Evolutionary conservation across 2,888 invertebrate genomes (phyloP).

Genomic region (Dasypogon diadema): DNA sequence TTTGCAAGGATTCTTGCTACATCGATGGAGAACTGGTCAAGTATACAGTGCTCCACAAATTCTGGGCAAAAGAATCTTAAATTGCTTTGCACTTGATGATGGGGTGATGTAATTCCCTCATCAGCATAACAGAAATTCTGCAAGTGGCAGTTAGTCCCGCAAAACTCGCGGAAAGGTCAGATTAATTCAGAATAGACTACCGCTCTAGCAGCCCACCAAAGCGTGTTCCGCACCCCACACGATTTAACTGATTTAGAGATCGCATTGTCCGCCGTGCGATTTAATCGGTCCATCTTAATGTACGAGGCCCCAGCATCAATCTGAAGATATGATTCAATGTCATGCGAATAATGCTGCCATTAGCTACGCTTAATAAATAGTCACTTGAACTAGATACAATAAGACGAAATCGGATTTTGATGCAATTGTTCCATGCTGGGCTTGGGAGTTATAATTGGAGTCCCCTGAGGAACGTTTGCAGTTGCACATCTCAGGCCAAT

Average conservation of each 20-base stretch:
- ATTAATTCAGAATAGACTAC: conserved; percentile 30
- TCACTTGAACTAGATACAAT: conserved; percentile 4
- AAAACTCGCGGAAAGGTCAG: conserved; percentile 45
- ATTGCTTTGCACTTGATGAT: not conserved
- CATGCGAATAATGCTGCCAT: conserved; percentile 11
- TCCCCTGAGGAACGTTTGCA: not conserved
- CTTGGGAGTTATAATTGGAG: too few relatives aligned
- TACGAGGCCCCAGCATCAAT: conserved; percentile 4
- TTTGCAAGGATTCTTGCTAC: not conserved
- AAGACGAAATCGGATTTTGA: conserved; percentile 12
- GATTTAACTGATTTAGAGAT: conserved; percentile 33
- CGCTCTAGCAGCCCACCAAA: not conserved
- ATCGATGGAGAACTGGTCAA: not conserved
- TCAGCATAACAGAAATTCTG: not conserved
- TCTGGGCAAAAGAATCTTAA: too few relatives aligned
- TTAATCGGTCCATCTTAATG: not conserved
- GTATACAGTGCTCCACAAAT: too few relatives aligned
- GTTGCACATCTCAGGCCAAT: conserved; percentile 32
- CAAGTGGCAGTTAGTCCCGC: not conserved
- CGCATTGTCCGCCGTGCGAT: conserved; percentile 2
- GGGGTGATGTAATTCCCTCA: not conserved
- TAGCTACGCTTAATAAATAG: not conserved
- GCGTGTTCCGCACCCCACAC: conserved; percentile 7
- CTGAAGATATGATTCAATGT: conserved; percentile 33
- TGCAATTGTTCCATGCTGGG: conserved; percentile 2